Conservation (phyloP, 2,888 invertebrate species). For the Dynastes hyllus region DNA sequence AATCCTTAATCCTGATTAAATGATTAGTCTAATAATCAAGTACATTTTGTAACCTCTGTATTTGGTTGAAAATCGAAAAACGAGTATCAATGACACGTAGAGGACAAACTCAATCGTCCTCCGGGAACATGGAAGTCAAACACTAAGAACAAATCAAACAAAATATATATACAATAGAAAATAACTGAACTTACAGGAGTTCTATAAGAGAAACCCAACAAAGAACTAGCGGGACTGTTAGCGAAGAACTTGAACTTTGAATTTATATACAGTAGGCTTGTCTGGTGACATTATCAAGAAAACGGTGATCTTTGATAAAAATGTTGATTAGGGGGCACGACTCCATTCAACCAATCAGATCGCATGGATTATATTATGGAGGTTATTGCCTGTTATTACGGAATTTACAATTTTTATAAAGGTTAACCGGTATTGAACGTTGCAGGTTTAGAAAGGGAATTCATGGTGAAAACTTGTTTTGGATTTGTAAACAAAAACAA, state of each 20-base stretch:
- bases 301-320: slow-evolving; percentile 38
- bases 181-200: neutral
- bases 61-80: neutral
- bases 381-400: slow-evolving; percentile 26
- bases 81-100: slow-evolving; percentile 16
- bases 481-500: too few species aligned
- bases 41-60: neutral
- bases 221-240: neutral
- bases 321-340: slow-evolving; percentile 42
- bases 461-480: neutral
- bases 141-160: neutral
- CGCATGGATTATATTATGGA: neutral
- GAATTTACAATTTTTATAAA: neutral
- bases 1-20: too few species aligned
- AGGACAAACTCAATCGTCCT: neutral
- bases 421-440: slow-evolving; percentile 23
- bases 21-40: neutral
- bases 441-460: slow-evolving; percentile 9
- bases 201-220: neutral
- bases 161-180: neutral
- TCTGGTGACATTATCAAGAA: slow-evolving; percentile 17
- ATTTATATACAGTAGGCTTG: slow-evolving; percentile 4
- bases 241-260: slow-evolving; percentile 25
- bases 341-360: slow-evolving; percentile 13
- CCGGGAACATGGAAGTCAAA: neutral